Percentiles rank a stretch among this genome's conserved stretches.
phyloP scores from a whole-genome alignment of 2,888 invertebrate genomes.

The Alsophila aescularia region DNA sequence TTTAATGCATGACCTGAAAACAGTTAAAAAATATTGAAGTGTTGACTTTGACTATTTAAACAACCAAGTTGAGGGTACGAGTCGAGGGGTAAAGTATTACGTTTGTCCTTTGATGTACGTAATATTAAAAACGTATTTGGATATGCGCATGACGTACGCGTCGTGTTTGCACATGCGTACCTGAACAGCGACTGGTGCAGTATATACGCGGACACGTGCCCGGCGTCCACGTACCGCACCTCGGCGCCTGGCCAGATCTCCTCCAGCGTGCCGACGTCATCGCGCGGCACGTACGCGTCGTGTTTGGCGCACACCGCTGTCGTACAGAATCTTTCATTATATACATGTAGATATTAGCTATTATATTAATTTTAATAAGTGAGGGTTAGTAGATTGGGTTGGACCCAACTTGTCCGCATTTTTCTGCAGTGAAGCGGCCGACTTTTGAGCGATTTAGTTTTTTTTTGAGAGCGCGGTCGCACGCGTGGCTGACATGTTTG shows the following conservation, averaged over 20 bases:
- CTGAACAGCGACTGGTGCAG: slow-evolving; percentile 94
- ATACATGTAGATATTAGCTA: not conserved
- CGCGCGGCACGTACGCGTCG: slow-evolving; percentile 96
- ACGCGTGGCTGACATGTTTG: too few species aligned
- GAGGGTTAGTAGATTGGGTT: too few species aligned
- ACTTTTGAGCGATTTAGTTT: too few species aligned
- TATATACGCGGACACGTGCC: slow-evolving; percentile 95
- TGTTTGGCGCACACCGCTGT: slow-evolving; percentile 93
- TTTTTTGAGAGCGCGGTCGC: too few species aligned
- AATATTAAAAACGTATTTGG: too few species aligned
- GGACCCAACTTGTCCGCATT: too few species aligned
- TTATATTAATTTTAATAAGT: too few species aligned
- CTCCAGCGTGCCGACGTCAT: slow-evolving; percentile 91
- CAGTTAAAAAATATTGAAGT: slow-evolving; percentile 1
- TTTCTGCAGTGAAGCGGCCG: too few species aligned
- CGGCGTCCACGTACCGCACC: slow-evolving; percentile 93
- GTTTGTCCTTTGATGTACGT: too few species aligned
- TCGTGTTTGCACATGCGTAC: slow-evolving; percentile 76
- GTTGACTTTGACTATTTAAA: not conserved
- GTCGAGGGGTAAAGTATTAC: too few species aligned
- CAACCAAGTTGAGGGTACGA: too few species aligned
- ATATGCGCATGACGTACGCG: too few species aligned
- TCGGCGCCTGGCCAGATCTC: slow-evolving; percentile 97
- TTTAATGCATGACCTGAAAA: slow-evolving; percentile 88
- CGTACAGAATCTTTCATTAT: not conserved